Evolutionary conservation across 2,797 vertebrate species (phyloP).

Genomic region (Tokudaia muenninki): DNA sequence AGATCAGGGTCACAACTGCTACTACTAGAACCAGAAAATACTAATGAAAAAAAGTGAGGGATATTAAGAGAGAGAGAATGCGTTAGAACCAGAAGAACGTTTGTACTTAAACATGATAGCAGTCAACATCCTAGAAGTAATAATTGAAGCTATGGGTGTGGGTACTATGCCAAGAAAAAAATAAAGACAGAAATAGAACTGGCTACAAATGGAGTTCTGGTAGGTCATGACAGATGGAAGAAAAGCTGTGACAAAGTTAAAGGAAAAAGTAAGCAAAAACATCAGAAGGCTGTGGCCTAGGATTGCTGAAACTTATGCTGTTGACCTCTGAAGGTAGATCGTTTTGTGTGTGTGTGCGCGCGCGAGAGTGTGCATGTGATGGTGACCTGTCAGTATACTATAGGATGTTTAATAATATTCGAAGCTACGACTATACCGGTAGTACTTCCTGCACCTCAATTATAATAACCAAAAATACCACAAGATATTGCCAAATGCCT

Average conservation of each 20-base stretch:
- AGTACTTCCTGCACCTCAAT: background rate
- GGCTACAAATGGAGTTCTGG: background rate
- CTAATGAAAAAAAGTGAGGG: background rate
- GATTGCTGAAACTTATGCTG: constrained; percentile 22
- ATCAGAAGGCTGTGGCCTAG: background rate
- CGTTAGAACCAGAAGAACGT: constrained; percentile 6
- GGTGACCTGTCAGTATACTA: background rate
- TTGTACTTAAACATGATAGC: background rate
- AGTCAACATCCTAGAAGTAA: constrained; percentile 23
- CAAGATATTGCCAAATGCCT: background rate
- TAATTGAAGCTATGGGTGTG: background rate
- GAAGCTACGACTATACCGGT: background rate
- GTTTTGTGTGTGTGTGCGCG: background rate
- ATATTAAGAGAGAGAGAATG: background rate
- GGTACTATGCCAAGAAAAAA: constrained; percentile 8
- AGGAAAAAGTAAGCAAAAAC: constrained; percentile 7
- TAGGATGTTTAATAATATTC: background rate
- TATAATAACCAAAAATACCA: constrained; percentile 12
- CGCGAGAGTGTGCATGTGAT: too few relatives aligned
- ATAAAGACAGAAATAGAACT: background rate
- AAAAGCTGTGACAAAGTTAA: constrained; percentile 26
- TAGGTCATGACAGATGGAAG: constrained; percentile 9
- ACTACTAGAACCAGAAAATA: constrained; percentile 22
- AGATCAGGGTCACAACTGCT: background rate
- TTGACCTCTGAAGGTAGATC: constrained; percentile 17